Conservation (phyloP, 2,113 vertebrate genomes). For the Promerops cafer region DNA sequence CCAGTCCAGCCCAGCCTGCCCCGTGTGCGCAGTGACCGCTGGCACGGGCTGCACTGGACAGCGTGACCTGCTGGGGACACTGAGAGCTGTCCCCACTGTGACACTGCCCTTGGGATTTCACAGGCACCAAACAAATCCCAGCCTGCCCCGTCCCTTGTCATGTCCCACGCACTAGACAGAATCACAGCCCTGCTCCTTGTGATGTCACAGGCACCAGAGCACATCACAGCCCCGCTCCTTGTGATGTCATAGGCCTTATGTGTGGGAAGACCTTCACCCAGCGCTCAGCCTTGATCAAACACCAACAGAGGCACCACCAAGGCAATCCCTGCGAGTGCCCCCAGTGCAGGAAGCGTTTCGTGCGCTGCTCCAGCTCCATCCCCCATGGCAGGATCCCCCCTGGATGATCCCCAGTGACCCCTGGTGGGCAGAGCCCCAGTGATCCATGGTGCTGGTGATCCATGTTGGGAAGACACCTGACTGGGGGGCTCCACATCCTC, state of each 20-base stretch:
- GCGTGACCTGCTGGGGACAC: not conserved
- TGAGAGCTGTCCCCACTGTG: not conserved
- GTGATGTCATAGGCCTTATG: no score
- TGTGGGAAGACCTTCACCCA: not conserved
- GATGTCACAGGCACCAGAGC: not conserved
- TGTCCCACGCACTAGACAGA: not conserved
- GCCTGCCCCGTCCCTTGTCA: not conserved
- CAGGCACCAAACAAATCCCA: not conserved
- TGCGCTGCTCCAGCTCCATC: not conserved
- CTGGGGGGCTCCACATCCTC: not conserved
- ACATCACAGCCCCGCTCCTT: not conserved
- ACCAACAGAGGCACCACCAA: not conserved
- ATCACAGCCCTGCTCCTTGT: not conserved
- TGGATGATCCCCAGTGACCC: not conserved
- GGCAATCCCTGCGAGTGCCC: not conserved
- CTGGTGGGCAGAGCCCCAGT: not conserved
- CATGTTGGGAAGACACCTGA: not conserved
- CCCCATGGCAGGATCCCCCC: fast-evolving
- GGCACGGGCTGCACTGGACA: not conserved
- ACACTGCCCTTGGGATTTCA: not conserved
- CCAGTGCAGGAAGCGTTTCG: fast-evolving
- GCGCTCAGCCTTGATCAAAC: not conserved
- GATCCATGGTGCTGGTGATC: not conserved
- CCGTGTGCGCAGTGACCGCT: fast-evolving
- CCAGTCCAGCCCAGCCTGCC: not conserved